Conservation (phyloP, 92 coral and sea anemone species). For the Ricordea florida region DNA sequence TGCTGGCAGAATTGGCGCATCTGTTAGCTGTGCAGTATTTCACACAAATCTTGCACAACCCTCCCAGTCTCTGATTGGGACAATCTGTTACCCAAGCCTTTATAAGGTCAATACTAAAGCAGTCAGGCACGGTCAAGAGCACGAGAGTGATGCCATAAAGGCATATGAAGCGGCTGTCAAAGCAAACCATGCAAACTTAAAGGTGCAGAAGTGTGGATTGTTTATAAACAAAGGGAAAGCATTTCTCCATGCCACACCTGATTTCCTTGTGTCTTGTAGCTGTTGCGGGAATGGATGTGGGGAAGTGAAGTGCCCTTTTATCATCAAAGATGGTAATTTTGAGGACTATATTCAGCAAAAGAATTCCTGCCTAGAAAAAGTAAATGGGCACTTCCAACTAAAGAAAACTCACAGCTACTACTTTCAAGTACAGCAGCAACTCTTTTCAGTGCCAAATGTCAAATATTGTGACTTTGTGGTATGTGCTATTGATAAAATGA, state of each 20-base stretch:
- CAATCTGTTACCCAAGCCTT: constrained; percentile 34
- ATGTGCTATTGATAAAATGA: constrained; percentile 7
- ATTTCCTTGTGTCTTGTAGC: no score
- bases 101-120: constrained; percentile 49
- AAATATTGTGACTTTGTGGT: constrained; percentile 32
- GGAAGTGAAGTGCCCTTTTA: constrained; percentile 47
- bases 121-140: constrained; percentile 30
- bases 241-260: constrained; percentile 48
- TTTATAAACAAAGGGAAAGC: constrained; percentile 44
- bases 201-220: constrained; percentile 44
- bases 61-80: no score
- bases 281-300: no score
- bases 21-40: not conserved
- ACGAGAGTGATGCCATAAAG: constrained; percentile 46
- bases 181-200: constrained; percentile 28
- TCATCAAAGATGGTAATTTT: constrained; percentile 32
- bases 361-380: constrained; percentile 34
- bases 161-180: constrained; percentile 36
- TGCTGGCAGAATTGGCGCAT: no score
- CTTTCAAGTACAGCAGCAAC: constrained; percentile 40
- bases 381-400: constrained; percentile 23
- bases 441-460: constrained; percentile 20
- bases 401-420: constrained; percentile 28
- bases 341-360: constrained; percentile 32
- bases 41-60: not conserved